Evolutionary conservation across 2,888 invertebrate genomes (phyloP).

Genomic region (Acleris laterana): DNA sequence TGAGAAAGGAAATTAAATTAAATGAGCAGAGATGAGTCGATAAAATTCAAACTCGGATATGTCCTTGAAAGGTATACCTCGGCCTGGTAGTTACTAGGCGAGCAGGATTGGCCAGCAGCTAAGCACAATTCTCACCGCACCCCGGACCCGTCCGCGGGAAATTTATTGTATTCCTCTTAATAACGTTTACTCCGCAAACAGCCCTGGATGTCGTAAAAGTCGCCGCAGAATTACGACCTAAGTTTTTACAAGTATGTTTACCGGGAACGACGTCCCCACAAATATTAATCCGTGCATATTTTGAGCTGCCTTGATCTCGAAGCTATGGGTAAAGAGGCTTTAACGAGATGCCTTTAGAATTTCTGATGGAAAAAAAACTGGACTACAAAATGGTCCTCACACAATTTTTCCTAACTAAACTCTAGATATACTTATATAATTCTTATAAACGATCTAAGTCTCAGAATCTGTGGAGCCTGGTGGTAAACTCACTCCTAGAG

Average conservation of each 20-base stretch:
- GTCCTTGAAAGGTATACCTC: no score
- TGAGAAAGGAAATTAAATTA: no score
- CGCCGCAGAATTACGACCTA: conserved; percentile 49
- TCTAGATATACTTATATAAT: no score
- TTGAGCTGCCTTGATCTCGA: conserved; percentile 14
- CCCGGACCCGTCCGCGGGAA: conserved; percentile 34
- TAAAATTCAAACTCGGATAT: no score
- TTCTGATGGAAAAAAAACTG: not conserved
- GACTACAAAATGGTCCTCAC: no score
- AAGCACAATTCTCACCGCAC: conserved; percentile 31
- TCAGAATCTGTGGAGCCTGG: no score
- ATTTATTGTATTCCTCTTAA: conserved; percentile 34
- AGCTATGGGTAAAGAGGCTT: conserved; percentile 9
- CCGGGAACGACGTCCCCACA: conserved; percentile 41
- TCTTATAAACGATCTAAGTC: no score
- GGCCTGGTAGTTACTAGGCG: not conserved
- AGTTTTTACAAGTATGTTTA: conserved; percentile 50
- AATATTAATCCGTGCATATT: conserved; percentile 39
- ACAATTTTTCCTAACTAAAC: no score
- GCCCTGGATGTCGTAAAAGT: conserved; percentile 50
- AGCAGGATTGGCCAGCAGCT: conserved; percentile 12
- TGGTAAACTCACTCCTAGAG: no score
- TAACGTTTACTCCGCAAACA: conserved; percentile 53
- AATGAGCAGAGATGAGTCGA: no score
- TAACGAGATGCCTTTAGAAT: conserved; percentile 7